Evolutionary conservation across 2,113 vertebrate species (phyloP).

Genomic region (Calcarius ornatus): DNA sequence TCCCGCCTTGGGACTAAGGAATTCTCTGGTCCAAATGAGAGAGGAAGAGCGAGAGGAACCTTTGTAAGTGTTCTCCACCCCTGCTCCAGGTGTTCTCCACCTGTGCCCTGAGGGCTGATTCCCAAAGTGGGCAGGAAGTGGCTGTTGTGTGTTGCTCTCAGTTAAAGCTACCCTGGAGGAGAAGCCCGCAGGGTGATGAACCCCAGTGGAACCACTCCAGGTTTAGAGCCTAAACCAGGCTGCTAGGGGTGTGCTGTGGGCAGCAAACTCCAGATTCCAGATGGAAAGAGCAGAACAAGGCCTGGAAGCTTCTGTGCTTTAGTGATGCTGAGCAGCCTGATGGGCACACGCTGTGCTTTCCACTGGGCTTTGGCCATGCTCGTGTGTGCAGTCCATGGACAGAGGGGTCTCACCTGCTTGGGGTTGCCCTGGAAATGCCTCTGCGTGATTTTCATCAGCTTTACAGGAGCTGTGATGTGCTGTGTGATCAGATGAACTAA

Average conservation of each 20-base stretch:
- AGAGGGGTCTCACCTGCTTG: fast-evolving
- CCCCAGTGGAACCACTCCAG: background rate
- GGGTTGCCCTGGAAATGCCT: background rate
- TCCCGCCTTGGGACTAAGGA: slow-evolving; percentile 80
- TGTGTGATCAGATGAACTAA: background rate
- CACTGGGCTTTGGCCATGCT: fast-evolving
- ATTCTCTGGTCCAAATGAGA: slow-evolving; percentile 75
- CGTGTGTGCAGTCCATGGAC: fast-evolving
- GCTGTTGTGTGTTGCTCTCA: background rate
- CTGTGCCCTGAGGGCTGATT: background rate
- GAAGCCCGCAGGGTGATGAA: background rate
- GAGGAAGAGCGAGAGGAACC: slow-evolving; percentile 79
- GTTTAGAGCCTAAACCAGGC: background rate
- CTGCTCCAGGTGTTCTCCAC: background rate
- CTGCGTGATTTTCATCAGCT: fast-evolving
- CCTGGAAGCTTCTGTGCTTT: background rate
- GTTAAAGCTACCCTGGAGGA: background rate
- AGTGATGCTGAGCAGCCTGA: background rate
- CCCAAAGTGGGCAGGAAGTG: background rate
- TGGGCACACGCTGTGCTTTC: fast-evolving
- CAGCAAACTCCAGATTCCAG: background rate
- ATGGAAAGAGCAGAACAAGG: background rate
- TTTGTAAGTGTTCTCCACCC: slow-evolving; percentile 81
- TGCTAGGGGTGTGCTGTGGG: background rate
- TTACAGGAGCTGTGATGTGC: background rate